Percentiles rank a stretch among this genome's conserved stretches.
These are phyloP conservation scores for Platygyra sinensis DNA, from an alignment of 64 coral and sea anemone species.

Conservation along the genomic window DNA sequence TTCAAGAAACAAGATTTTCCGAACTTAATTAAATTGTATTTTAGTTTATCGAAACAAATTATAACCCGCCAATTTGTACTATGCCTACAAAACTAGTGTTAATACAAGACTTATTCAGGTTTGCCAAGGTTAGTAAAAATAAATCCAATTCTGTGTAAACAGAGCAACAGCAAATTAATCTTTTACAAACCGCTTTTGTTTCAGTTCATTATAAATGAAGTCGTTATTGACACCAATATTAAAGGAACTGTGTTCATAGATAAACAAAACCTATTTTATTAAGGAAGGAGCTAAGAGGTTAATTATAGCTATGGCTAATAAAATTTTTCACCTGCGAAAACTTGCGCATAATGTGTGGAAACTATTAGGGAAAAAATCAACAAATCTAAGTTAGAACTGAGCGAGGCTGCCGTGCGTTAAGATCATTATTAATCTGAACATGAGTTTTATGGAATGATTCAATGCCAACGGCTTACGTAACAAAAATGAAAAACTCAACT, in stretches of 20 bases:
- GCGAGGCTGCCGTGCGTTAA: not conserved
- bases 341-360: not conserved
- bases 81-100: too few species aligned
- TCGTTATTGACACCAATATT: not conserved
- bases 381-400: not conserved
- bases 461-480: not conserved
- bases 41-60: too few species aligned
- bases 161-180: too few species aligned
- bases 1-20: too few species aligned
- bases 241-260: not conserved
- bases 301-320: not conserved
- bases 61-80: too few species aligned
- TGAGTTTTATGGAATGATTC: not conserved
- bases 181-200: not conserved
- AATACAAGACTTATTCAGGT: too few species aligned
- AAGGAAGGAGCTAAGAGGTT: not conserved
- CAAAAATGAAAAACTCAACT: not conserved
- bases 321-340: too few species aligned
- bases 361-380: not conserved
- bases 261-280: not conserved
- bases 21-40: too few species aligned
- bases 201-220: not conserved
- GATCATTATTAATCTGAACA: not conserved
- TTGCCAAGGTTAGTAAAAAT: too few species aligned
- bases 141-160: too few species aligned